Conservation (phyloP, 1,140 invertebrate genomes). For the Sinonovacula constricta region DNA sequence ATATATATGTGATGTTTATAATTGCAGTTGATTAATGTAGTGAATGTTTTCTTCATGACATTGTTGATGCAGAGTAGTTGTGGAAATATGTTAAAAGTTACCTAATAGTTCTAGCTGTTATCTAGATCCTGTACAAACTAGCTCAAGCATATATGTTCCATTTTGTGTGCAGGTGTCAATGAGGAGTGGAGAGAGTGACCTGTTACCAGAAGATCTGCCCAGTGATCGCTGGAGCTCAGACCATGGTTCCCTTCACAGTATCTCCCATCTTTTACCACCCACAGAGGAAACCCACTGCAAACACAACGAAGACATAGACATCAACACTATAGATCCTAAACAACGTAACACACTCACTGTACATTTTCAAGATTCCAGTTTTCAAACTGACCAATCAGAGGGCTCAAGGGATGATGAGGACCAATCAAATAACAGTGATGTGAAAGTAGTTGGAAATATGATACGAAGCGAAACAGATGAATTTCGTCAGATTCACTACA, state of each 20-base stretch:
- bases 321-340: too few species aligned
- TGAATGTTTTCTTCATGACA: too few species aligned
- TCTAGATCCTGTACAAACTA: too few species aligned
- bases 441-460: conserved; percentile 58
- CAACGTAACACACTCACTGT: too few species aligned
- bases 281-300: too few species aligned
- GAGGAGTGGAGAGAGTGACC: conserved; percentile 48
- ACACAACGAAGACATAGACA: too few species aligned
- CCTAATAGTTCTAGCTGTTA: too few species aligned
- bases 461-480: conserved; percentile 77
- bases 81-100: too few species aligned
- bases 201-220: conserved; percentile 8
- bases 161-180: conserved; percentile 32
- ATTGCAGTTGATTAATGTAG: too few species aligned
- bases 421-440: background rate
- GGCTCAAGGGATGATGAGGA: conserved; percentile 10
- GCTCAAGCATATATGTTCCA: too few species aligned
- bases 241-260: conserved; percentile 63
- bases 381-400: conserved; percentile 23
- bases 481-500: conserved; percentile 62
- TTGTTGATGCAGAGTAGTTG: too few species aligned
- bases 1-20: too few species aligned
- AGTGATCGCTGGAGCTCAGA: conserved; percentile 39
- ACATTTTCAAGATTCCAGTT: conserved; percentile 14
- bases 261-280: conserved; percentile 53